Conservation (phyloP, 2,113 vertebrate species). For the Laticauda colubrina region DNA sequence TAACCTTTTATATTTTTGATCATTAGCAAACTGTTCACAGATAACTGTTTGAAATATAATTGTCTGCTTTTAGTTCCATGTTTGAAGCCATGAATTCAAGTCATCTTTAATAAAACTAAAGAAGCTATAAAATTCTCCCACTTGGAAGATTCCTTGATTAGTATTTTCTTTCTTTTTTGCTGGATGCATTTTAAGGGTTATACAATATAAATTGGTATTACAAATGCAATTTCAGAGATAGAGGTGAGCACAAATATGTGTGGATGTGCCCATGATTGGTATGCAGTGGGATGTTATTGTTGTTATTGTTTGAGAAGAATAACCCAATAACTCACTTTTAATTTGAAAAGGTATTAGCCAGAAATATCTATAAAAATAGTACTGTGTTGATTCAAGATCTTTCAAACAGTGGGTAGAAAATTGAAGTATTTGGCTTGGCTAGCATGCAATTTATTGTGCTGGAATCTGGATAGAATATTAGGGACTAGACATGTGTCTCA, state of each 20-base stretch:
- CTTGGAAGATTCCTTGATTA: not conserved
- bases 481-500: not conserved
- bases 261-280: constrained; percentile 11
- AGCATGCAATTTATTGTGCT: constrained; percentile 42
- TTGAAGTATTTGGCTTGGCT: constrained; percentile 40
- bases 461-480: constrained; percentile 36
- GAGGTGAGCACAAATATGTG: constrained; percentile 2
- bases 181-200: not conserved
- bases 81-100: not conserved
- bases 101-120: constrained; percentile 17
- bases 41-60: not conserved
- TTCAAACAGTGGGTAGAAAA: constrained; percentile 52
- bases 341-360: constrained; percentile 47
- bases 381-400: constrained; percentile 26
- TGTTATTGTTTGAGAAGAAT: constrained; percentile 21
- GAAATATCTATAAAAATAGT: constrained; percentile 58
- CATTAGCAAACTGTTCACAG: not conserved
- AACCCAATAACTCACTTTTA: constrained; percentile 22
- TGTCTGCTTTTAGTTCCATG: not conserved
- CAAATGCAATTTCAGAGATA: fast-evolving
- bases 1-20: fast-evolving
- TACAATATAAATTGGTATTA: not conserved
- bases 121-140: not conserved
- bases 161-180: not conserved
- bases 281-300: not conserved